phyloP scores from a whole-genome alignment of 2,888 invertebrate genomes.

The Clunio marinus region DNA sequence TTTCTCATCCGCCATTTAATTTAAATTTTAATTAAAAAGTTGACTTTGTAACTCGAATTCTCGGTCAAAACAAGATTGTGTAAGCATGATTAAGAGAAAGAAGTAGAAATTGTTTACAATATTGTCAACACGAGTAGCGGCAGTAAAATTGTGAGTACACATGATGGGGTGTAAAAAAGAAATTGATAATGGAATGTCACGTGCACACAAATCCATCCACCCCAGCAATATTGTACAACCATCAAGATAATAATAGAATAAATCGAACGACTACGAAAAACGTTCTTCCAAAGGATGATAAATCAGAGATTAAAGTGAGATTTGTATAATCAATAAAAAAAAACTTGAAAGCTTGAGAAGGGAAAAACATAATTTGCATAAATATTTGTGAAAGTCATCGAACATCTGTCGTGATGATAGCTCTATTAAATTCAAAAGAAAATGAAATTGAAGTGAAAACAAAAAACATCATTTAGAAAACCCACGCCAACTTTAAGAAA shows the following conservation, averaged over 20 bases:
- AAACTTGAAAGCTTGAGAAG: neutral
- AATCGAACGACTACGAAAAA: constrained; percentile 26
- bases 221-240: neutral
- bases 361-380: constrained; percentile 36
- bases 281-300: neutral
- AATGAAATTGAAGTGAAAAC: constrained; percentile 22
- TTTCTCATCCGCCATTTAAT: no score
- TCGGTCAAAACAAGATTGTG: no score
- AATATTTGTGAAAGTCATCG: constrained; percentile 34
- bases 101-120: no score
- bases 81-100: no score
- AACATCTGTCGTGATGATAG: constrained; percentile 38
- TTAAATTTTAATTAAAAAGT: no score
- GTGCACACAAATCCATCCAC: constrained; percentile 8
- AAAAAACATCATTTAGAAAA: no score
- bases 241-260: constrained; percentile 8
- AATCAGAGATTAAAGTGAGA: constrained; percentile 8
- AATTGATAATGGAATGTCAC: constrained; percentile 32
- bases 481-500: no score
- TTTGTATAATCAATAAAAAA: constrained; percentile 26
- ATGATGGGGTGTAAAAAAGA: no score
- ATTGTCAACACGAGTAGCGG: no score
- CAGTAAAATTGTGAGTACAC: neutral
- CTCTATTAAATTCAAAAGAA: constrained; percentile 20
- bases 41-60: no score